Base-by-base conservation (phyloP, 1,140 invertebrate genomes). In the Drosophila lacertosa region DNA sequence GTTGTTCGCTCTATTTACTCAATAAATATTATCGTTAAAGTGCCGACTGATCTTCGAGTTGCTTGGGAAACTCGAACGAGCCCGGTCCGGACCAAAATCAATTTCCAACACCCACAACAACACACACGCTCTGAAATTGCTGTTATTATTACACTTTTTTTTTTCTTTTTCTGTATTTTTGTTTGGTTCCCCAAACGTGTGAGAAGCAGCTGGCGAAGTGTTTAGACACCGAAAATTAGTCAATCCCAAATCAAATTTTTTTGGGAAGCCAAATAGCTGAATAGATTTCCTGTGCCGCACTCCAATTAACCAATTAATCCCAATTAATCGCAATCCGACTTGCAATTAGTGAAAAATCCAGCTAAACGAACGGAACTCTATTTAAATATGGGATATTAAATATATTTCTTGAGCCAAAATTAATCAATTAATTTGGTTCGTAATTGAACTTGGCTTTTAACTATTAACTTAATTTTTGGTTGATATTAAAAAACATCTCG, bases 1-100 rank as follows among this genome's bases (percentile, higher is more conserved):
- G 63, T 74, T 77, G 63, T 79, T 74, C 79, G 74, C 63, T 57
- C 55, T 70, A 57, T 70, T 70, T 70, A 65, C 51, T 65, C 63
- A 54, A 67, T 60, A 67, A 72, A 72, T 35, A 72, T 72, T 66
- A 72, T 66, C 68, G 54, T 40, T 53, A 37, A n/a, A 26, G 15
- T 22, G n/a, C 32, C 29, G 32, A 3, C 16, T 24, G 48, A 22
- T 57, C 13, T n/a, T 39, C 33, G 32, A 53, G 45, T 42, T 50
- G 55, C 68, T 59, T 71, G 68, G 68, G 68, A 71, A 71, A 62
- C 20, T 37, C 29, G 24, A 50, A 16, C 20, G 32, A 50, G 29
- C 2, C 18, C 37, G 13, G n/a, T n/a, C n/a, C n/a, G n/a, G n/a
- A n/a, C n/a, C n/a, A n/a, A 65, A 47, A 55, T 5, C 42, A 54